Evolutionary conservation across 2,888 invertebrate genomes (phyloP).

Genomic region (Pristionchus fissidentatus): DNA sequence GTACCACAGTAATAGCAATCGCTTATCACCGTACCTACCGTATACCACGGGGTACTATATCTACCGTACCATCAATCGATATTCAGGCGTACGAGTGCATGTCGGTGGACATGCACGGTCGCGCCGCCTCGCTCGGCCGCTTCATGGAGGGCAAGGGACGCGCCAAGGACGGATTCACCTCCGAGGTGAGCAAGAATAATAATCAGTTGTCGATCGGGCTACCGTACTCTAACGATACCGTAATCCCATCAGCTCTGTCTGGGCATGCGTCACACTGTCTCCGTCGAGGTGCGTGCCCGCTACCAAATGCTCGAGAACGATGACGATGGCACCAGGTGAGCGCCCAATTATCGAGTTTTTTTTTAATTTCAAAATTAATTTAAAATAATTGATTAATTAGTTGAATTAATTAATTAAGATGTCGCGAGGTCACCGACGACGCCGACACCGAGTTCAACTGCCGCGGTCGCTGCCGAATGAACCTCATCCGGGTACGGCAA

Average conservation of each 20-base stretch:
- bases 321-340: constrained; percentile 67
- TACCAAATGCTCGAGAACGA: constrained; percentile 74
- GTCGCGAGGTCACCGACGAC: constrained; percentile 69
- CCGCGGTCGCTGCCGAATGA: constrained; percentile 69
- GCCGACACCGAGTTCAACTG: constrained; percentile 73
- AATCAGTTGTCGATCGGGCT: background rate
- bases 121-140: constrained; percentile 70
- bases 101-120: constrained; percentile 74
- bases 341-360: background rate
- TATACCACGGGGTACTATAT: too few relatives aligned
- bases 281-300: constrained; percentile 68
- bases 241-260: constrained; percentile 64
- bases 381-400: too few relatives aligned
- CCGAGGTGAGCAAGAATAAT: constrained; percentile 59
- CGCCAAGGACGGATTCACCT: constrained; percentile 70
- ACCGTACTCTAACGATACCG: background rate
- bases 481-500: constrained; percentile 67
- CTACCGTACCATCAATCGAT: constrained; percentile 49
- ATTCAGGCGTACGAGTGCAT: constrained; percentile 69
- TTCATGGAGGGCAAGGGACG: constrained; percentile 74
- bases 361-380: background rate
- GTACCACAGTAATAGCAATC: too few relatives aligned
- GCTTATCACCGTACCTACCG: too few relatives aligned
- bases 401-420: constrained; percentile 56
- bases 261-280: constrained; percentile 70